Evolutionary conservation across 2,113 vertebrate genomes (phyloP).

Genomic region (Phalacrocorax carbo): DNA sequence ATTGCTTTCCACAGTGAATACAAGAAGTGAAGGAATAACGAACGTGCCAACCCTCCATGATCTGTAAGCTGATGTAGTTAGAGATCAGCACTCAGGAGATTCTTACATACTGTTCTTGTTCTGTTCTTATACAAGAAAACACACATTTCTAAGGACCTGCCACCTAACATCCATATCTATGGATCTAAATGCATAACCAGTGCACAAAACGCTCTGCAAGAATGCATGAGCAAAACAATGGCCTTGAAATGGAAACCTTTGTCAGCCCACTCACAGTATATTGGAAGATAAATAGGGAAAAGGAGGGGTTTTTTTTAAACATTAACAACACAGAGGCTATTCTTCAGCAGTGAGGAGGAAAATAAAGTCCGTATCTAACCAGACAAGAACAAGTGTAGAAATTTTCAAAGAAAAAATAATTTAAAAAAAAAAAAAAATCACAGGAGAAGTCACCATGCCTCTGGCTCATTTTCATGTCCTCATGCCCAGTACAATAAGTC

Average conservation of each 20-base stretch:
- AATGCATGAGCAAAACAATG: not conserved
- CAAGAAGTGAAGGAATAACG: not conserved
- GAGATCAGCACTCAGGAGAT: not conserved
- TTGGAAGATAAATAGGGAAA: not conserved
- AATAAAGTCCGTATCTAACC: not conserved
- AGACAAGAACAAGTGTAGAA: not conserved
- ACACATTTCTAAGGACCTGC: not conserved
- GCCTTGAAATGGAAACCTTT: not conserved
- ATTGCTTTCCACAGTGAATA: not conserved
- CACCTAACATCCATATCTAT: not conserved
- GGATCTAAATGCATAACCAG: not conserved
- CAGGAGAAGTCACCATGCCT: not conserved
- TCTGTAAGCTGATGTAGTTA: not conserved
- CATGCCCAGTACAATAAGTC: not conserved
- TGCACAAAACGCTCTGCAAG: not conserved
- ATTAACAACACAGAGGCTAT: not conserved
- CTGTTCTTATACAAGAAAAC: not conserved
- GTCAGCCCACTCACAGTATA: not conserved
- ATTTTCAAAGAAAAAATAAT: not conserved
- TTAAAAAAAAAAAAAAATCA: not conserved
- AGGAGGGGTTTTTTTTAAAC: not conserved
- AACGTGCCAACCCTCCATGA: not conserved
- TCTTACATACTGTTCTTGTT: not conserved
- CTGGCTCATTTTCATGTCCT: not conserved
- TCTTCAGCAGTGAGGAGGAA: not conserved